Base-by-base conservation (phyloP, 2,797 vertebrate species). In the Anisognathus igniventris region DNA sequence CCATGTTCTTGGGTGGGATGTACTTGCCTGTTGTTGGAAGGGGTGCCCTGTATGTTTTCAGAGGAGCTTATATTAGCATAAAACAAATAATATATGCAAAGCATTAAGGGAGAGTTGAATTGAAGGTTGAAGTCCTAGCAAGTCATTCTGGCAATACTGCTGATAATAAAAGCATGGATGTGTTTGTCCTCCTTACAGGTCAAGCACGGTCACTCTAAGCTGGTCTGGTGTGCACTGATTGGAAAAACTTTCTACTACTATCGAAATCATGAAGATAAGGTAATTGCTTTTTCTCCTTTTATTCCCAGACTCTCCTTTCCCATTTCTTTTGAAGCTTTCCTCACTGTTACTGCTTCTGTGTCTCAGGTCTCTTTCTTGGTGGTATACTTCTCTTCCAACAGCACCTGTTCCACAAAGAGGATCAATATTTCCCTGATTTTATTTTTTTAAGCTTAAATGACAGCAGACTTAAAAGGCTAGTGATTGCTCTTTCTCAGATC, bases 141-240 rank as follows among this genome's bases (percentile, higher is more conserved):
- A 33, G 47, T 33, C 1, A 3, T 71, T 73, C 44, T 6, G 25
- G 50, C 31, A 68, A 24, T 33, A n/a, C 14, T 65, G 33, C 37
- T 89, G 50, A 31, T 71, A 30, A 39, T 89, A 68, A 76, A 86
- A 85, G 22, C 6, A 4, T 48, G 10, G 24, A n/a, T 95, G 78
- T 66, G 14, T 92, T 90, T 96, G 64, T 85, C 28, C 19, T 93
- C 77, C 71, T 86, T 94, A 40, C 96, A 99, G 99, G 99, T 99
- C 86, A 99, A 99, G 96, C 99, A 99, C 20, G 99, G 99, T 77
- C 99, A 98, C 97, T 99, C 99, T 28, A 99, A 99, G 96, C 98
- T 99, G 97, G 98, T 99, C 75, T 99, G 99, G 99, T 99, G 99
- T 56, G 97, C 98, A 47, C 96, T 99, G 82, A 96, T 99, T 42